A percentile compares a stretch with the other conserved stretches of the same genome.
phyloP scores from a whole-genome alignment of 2,797 vertebrate genomes.

The Manis javanica region DNA sequence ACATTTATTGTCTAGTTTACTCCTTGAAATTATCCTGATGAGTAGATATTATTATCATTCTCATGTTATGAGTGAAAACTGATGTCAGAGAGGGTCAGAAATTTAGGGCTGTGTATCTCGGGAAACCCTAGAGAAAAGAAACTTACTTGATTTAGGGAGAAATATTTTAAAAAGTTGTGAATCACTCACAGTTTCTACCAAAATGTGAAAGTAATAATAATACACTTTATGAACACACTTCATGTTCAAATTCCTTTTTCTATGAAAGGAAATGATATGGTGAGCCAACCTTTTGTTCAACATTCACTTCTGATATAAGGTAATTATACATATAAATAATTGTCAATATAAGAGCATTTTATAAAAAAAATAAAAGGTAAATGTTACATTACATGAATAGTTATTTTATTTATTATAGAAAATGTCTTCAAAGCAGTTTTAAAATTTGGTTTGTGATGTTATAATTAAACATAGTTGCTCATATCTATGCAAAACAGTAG shows the following conservation, averaged over 20 bases:
- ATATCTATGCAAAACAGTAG: constrained; percentile 51
- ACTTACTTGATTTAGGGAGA: background rate
- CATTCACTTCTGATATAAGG: background rate
- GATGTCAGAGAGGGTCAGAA: background rate
- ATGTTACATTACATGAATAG: background rate
- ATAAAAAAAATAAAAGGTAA: constrained; percentile 38
- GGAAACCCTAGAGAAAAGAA: background rate
- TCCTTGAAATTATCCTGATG: background rate
- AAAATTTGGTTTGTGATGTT: constrained; percentile 48
- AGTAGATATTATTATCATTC: background rate
- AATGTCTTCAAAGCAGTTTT: constrained; percentile 34
- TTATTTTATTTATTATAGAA: constrained; percentile 36
- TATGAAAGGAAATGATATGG: background rate
- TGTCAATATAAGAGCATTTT: background rate
- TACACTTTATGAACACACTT: background rate
- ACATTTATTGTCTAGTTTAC: background rate
- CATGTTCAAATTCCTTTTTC: background rate
- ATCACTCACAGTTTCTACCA: background rate
- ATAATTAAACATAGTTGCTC: constrained; percentile 49
- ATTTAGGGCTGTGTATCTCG: background rate
- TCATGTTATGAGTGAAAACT: background rate
- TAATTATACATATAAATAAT: background rate
- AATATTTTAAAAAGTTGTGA: background rate
- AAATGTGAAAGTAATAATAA: background rate
- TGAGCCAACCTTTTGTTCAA: background rate